These are phyloP conservation scores for Yponomeuta sedellus DNA, from an alignment of 2,888 invertebrate species.

Conservation along the genomic window DNA sequence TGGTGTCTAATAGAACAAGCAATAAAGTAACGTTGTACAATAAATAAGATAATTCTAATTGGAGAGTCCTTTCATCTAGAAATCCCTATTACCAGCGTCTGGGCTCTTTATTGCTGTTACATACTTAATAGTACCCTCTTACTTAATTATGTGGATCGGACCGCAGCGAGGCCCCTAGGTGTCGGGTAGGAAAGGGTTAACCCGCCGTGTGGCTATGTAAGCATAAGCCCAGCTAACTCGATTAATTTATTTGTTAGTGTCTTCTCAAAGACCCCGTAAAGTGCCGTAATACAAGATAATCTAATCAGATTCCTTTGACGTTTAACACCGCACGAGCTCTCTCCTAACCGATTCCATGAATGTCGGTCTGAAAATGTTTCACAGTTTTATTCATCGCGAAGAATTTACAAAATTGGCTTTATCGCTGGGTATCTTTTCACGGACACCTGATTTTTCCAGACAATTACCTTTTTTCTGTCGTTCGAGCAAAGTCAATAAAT, in stretches of 20 bases:
- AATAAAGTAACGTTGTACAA: slow-evolving; percentile 6
- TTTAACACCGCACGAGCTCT: not conserved
- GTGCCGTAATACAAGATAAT: slow-evolving; percentile 17
- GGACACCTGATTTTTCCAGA: not conserved
- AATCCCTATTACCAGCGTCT: slow-evolving; percentile 44
- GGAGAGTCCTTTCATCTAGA: slow-evolving; percentile 45
- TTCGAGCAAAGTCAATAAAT: slow-evolving; percentile 6
- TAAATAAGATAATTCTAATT: slow-evolving; percentile 14
- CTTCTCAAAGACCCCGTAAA: slow-evolving; percentile 22
- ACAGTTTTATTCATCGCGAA: slow-evolving; percentile 1
- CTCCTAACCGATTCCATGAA: not conserved
- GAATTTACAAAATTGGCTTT: not conserved
- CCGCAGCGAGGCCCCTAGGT: slow-evolving; percentile 39
- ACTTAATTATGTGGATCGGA: slow-evolving; percentile 68
- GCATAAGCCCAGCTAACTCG: slow-evolving; percentile 52
- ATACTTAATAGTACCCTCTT: slow-evolving; percentile 69
- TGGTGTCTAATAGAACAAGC: slow-evolving; percentile 14
- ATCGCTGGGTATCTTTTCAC: slow-evolving; percentile 1
- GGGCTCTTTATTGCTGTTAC: slow-evolving; percentile 62
- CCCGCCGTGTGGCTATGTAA: slow-evolving; percentile 44
- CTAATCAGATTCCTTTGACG: slow-evolving; percentile 3
- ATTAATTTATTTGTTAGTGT: slow-evolving; percentile 53
- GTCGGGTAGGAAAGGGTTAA: slow-evolving; percentile 43
- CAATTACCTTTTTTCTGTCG: slow-evolving; percentile 8
- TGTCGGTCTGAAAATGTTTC: not conserved